These are phyloP conservation scores for Pseudomyrmex dendroicus DNA, from an alignment of 1,140 invertebrate species.

Conservation along the genomic window DNA sequence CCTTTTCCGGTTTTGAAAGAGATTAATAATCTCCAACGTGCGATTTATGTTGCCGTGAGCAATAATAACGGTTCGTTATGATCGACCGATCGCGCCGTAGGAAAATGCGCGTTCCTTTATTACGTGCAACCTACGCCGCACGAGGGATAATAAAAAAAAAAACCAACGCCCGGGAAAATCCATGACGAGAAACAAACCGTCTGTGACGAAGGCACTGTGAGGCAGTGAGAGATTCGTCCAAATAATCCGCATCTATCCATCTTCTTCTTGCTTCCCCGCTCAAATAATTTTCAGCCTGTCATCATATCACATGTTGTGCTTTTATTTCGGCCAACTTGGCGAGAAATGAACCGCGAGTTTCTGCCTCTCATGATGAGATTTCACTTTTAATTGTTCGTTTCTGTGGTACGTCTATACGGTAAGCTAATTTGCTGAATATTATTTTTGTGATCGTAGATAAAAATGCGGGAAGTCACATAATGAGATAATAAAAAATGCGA, in stretches of 20 bases:
- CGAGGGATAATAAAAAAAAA: conserved; percentile 18
- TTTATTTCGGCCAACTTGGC: background rate
- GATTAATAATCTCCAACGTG: background rate
- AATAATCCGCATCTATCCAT: background rate
- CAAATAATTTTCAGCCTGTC: background rate
- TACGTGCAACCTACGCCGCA: background rate
- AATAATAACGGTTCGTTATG: background rate
- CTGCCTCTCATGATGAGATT: background rate
- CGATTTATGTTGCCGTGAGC: background rate
- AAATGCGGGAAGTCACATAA: too few species aligned
- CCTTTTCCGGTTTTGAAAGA: background rate
- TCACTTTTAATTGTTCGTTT: background rate
- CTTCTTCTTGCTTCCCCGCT: background rate
- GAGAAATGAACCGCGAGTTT: background rate
- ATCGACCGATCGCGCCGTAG: background rate
- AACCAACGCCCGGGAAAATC: background rate
- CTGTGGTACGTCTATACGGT: too few species aligned
- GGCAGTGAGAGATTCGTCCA: background rate
- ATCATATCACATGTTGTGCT: background rate
- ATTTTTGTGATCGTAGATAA: too few species aligned
- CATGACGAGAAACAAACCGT: background rate
- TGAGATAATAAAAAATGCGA: too few species aligned
- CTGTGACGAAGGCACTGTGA: background rate
- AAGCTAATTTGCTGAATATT: too few species aligned
- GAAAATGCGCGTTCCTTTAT: background rate